Conservation (phyloP, 2,888 invertebrate species). For the Magallana nippona region DNA sequence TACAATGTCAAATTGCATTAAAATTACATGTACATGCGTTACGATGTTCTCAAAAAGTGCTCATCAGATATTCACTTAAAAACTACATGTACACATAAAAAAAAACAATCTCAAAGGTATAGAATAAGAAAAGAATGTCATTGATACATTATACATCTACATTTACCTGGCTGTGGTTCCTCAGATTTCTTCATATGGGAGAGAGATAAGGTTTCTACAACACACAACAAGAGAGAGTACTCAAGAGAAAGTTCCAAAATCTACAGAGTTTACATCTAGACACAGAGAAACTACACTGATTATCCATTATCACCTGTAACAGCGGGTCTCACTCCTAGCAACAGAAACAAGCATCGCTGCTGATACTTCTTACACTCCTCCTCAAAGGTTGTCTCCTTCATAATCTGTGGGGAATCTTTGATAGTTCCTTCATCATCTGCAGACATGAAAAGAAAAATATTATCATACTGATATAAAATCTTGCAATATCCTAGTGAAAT, state of each 20-base stretch:
- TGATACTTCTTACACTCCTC: constrained; percentile 81
- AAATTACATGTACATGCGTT: no score
- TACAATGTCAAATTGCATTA: no score
- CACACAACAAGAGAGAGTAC: background rate
- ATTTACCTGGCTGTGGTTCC: background rate
- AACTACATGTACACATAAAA: background rate
- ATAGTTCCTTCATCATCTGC: constrained; percentile 54
- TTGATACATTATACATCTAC: background rate
- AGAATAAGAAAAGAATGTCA: background rate
- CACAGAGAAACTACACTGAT: background rate
- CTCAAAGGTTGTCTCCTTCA: constrained; percentile 64
- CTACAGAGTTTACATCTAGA: no score
- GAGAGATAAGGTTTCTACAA: constrained; percentile 4
- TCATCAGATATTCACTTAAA: background rate
- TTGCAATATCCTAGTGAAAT: background rate
- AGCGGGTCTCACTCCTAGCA: constrained; percentile 81
- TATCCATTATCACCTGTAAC: constrained; percentile 46
- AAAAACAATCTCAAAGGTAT: background rate
- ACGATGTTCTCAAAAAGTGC: no score
- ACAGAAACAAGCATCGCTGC: constrained; percentile 81
- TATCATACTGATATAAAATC: background rate
- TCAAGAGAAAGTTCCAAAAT: no score
- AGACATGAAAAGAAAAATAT: background rate
- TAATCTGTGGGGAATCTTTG: constrained; percentile 47
- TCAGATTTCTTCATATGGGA: constrained; percentile 16